Percentiles rank a stretch among this genome's conserved stretches.
phyloP scores from a whole-genome alignment of 2,888 invertebrate species.

The Villa cingulata region DNA sequence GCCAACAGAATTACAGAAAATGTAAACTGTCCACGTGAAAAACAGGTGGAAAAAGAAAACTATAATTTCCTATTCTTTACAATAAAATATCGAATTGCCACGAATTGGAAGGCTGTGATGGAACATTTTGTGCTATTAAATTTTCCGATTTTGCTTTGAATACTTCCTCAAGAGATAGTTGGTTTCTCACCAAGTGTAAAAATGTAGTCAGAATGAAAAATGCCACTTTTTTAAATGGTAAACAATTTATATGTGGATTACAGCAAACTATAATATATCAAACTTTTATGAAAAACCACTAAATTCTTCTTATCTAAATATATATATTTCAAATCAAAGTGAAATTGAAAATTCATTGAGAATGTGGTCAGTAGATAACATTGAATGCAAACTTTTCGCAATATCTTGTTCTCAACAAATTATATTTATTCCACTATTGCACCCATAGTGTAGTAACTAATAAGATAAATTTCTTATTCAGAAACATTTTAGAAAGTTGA shows the following conservation, averaged over 20 bases:
- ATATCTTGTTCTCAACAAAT: background rate
- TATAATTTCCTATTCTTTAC: background rate
- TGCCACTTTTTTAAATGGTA: background rate
- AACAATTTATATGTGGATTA: background rate
- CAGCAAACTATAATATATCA: background rate
- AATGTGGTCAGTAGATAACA: constrained; percentile 1
- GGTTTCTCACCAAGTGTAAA: background rate
- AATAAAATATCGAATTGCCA: background rate
- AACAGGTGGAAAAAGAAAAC: background rate
- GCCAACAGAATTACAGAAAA: constrained; percentile 11
- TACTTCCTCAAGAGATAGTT: background rate
- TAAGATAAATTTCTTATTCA: too few relatives aligned
- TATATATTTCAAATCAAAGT: constrained; percentile 8
- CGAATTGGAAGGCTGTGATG: background rate
- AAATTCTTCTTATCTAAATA: constrained; percentile 12
- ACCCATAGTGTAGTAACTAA: background rate
- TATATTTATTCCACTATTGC: background rate
- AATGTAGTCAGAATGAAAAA: background rate
- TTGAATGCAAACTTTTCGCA: background rate
- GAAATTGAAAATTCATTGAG: constrained; percentile 6
- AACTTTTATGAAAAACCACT: constrained; percentile 4
- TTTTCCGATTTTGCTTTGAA: constrained; percentile 3
- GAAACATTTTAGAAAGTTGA: too few relatives aligned
- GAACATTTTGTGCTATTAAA: constrained; percentile 8
- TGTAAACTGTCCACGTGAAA: background rate